A percentile compares a stretch with the other conserved stretches of the same genome.
Evolutionary conservation across 1,140 invertebrate species (phyloP).

Genomic region (Brachionus plicatilis): DNA sequence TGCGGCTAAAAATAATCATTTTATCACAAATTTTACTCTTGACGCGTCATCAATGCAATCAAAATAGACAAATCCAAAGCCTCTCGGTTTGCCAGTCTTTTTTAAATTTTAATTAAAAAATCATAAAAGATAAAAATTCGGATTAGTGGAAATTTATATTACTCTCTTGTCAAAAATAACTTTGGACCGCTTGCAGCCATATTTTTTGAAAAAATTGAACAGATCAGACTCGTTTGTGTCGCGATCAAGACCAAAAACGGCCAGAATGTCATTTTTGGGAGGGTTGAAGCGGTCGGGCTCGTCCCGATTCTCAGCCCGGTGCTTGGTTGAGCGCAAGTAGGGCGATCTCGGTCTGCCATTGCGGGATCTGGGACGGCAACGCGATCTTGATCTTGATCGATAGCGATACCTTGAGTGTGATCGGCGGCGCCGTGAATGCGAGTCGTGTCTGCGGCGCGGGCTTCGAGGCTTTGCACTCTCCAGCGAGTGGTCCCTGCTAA

Average conservation of each 20-base stretch:
- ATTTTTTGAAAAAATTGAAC: constrained; percentile 10
- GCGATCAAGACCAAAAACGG: constrained; percentile 23
- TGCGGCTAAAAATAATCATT: neutral
- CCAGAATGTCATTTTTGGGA: neutral
- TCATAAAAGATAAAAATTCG: neutral
- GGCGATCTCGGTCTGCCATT: neutral
- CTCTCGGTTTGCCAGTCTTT: constrained; percentile 34
- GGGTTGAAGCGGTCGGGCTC: neutral
- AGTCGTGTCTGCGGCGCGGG: neutral
- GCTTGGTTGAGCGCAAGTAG: neutral
- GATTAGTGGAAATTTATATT: neutral
- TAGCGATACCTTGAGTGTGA: neutral
- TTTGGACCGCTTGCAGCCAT: constrained; percentile 2
- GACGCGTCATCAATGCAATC: constrained; percentile 14
- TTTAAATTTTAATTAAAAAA: neutral
- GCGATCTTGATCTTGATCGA: neutral
- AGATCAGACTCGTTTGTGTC: constrained; percentile 8
- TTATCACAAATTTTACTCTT: constrained; percentile 27
- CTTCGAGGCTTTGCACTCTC: neutral
- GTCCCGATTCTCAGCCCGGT: neutral
- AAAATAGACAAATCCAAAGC: constrained; percentile 39
- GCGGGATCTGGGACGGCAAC: neutral
- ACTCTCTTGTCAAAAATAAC: constrained; percentile 34
- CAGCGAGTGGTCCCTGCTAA: neutral
- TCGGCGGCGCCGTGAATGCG: neutral